Evolutionary conservation across 2,888 invertebrate genomes (phyloP).

Genomic region (Eulithis prunata): DNA sequence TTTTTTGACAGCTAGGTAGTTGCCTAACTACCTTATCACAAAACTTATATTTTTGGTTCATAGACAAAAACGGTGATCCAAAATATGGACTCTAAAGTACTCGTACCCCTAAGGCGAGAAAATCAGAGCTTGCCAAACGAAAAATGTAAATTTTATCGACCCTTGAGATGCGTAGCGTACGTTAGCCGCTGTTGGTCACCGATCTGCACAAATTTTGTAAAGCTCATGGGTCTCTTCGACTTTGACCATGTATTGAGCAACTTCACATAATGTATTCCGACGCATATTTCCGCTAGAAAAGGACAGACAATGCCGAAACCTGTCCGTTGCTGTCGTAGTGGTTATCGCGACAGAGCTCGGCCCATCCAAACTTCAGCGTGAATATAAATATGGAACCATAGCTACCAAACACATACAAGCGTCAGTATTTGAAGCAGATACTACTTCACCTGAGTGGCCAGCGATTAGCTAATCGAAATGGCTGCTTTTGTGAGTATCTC

Average conservation of each 20-base stretch:
- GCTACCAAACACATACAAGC: slow-evolving; percentile 72
- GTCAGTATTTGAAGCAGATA: slow-evolving; percentile 69
- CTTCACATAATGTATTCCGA: slow-evolving; percentile 67
- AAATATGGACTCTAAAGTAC: too few species aligned
- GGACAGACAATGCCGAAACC: slow-evolving; percentile 66
- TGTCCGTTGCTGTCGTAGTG: slow-evolving; percentile 65
- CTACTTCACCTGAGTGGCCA: slow-evolving; percentile 70
- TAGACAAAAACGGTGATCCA: too few species aligned
- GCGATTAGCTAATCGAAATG: slow-evolving; percentile 81
- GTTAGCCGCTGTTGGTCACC: too few species aligned
- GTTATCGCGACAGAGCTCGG: slow-evolving; percentile 55
- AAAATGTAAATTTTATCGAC: too few species aligned
- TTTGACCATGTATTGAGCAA: slow-evolving; percentile 65
- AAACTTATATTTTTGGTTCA: too few species aligned
- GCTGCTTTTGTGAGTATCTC: slow-evolving; percentile 77
- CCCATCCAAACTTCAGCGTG: slow-evolving; percentile 50
- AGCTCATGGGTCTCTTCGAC: slow-evolving; percentile 44
- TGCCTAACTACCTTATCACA: too few species aligned
- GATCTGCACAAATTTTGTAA: slow-evolving; percentile 29
- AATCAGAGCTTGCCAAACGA: too few species aligned
- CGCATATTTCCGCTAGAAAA: slow-evolving; percentile 74
- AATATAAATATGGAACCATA: slow-evolving; percentile 78
- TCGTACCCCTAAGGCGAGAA: too few species aligned
- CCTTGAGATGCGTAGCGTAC: too few species aligned
- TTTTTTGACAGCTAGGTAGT: too few species aligned